These are phyloP conservation scores for Tetranychus truncatus DNA, from an alignment of 2,888 invertebrate genomes.

Conservation along the genomic window DNA sequence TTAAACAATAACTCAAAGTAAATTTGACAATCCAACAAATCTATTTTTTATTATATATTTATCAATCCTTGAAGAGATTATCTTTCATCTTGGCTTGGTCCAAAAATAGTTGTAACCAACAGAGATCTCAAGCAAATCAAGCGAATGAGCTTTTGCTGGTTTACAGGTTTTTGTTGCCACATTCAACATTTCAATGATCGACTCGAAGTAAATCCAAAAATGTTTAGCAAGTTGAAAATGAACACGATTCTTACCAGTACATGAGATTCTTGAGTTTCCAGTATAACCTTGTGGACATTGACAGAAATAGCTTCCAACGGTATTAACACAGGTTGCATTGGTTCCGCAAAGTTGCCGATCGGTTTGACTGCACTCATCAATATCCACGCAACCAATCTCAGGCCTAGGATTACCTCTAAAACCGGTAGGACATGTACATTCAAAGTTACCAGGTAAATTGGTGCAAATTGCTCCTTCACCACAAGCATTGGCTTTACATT, in stretches of 20 bases:
- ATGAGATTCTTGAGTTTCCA: constrained; percentile 68
- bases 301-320: constrained; percentile 57
- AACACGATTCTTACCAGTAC: constrained; percentile 34
- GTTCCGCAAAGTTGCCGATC: constrained; percentile 43
- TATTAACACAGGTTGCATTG: constrained; percentile 56
- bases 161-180: no score
- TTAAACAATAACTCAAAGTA: no score
- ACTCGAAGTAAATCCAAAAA: no score
- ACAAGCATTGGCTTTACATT: constrained; percentile 48
- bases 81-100: no score
- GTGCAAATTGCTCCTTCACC: constrained; percentile 75
- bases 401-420: constrained; percentile 61
- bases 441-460: constrained; percentile 78
- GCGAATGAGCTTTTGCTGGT: no score
- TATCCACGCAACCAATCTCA: constrained; percentile 23
- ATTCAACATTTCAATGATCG: no score
- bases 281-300: constrained; percentile 60
- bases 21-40: no score
- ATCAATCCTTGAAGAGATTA: no score
- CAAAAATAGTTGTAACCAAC: no score
- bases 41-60: no score
- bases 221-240: background rate
- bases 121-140: no score
- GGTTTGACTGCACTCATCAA: constrained; percentile 23
- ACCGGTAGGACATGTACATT: constrained; percentile 70